These are phyloP conservation scores for Drosophila koepferae DNA, from an alignment of 2,888 invertebrate genomes.

Conservation along the genomic window DNA sequence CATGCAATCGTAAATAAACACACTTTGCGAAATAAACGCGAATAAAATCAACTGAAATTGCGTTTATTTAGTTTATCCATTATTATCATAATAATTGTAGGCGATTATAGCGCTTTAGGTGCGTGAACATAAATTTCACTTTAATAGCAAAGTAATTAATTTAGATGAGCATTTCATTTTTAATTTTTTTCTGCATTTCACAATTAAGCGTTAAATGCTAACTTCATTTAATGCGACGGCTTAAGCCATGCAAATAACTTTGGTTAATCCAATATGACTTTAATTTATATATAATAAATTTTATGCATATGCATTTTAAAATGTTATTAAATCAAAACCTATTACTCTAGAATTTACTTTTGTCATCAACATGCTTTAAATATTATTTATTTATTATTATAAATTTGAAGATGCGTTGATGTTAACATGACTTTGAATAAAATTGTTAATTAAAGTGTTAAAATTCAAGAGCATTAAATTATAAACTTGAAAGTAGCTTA, in stretches of 20 bases:
- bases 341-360: not conserved
- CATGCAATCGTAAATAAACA: conserved; percentile 24
- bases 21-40: conserved; percentile 1
- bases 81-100: conserved; percentile 27
- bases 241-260: not conserved
- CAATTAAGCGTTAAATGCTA: not conserved
- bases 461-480: not conserved
- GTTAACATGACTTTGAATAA: not conserved
- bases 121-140: conserved; percentile 30
- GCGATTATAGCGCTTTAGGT: conserved; percentile 35
- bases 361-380: not conserved
- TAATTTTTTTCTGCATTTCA: not conserved
- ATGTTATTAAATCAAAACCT: not conserved
- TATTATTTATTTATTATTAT: not conserved
- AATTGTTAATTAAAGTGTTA: not conserved
- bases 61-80: conserved; percentile 1
- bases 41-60: conserved; percentile 10
- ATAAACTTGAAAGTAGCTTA: not conserved
- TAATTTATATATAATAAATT: not conserved
- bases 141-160: conserved; percentile 46
- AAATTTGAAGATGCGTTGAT: not conserved
- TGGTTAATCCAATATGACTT: not conserved
- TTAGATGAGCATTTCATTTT: not conserved
- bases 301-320: not conserved
- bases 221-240: not conserved